Conservation (phyloP, 1,140 invertebrate genomes). For the Periplaneta americana region DNA sequence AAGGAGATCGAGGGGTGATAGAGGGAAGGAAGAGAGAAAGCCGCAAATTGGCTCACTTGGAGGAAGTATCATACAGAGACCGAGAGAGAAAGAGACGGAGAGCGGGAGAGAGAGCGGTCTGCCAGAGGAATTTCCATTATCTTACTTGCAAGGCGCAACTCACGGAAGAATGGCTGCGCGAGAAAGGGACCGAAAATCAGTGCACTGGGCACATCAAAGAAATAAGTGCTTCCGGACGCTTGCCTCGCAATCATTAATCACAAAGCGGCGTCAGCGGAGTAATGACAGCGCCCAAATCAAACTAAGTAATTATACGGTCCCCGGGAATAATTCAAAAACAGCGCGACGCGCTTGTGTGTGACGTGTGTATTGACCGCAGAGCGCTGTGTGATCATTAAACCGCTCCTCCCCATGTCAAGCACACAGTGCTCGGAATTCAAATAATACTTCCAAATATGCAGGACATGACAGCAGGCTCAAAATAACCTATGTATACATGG, state of each 20-base stretch:
- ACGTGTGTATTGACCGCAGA: too few relatives aligned
- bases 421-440: too few relatives aligned
- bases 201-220: neutral
- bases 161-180: neutral
- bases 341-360: too few relatives aligned
- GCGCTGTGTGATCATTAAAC: too few relatives aligned
- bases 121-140: neutral
- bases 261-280: neutral
- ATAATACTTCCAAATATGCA: too few relatives aligned
- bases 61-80: neutral
- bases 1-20: neutral
- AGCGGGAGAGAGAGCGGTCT: neutral
- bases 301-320: neutral
- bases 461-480: too few relatives aligned
- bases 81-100: neutral
- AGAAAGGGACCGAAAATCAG: neutral
- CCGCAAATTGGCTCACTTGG: neutral
- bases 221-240: neutral
- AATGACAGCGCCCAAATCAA: neutral
- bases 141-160: neutral
- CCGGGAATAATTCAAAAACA: neutral
- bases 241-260: neutral
- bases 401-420: too few relatives aligned
- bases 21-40: neutral
- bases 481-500: too few relatives aligned